Conservation (phyloP, 2,113 vertebrate genomes). For the Lepidothrix coronata region DNA sequence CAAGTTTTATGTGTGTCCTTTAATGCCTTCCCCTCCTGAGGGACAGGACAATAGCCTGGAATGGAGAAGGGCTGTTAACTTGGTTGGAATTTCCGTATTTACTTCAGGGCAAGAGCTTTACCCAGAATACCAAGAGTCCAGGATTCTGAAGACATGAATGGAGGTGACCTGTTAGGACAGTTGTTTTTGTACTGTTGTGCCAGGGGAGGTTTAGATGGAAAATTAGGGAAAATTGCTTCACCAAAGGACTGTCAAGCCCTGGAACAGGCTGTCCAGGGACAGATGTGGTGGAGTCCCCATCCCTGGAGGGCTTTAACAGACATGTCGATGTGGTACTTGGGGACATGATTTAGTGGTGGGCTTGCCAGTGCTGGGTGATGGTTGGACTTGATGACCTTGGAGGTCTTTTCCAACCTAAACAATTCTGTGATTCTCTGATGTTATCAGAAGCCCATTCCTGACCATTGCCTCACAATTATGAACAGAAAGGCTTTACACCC, state of each 20-base stretch:
- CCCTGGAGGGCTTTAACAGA: neutral
- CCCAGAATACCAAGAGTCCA: neutral
- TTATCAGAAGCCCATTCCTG: neutral
- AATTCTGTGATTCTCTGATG: neutral
- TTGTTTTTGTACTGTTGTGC: neutral
- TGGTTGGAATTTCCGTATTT: neutral
- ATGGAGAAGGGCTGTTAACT: neutral
- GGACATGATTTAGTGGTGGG: neutral
- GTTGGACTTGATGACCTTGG: neutral
- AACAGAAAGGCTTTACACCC: neutral
- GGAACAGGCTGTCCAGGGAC: neutral
- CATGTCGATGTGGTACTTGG: neutral
- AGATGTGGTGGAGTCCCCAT: neutral
- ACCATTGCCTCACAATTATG: neutral
- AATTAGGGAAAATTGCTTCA: neutral
- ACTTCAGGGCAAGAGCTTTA: neutral
- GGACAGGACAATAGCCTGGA: neutral
- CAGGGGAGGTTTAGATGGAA: neutral
- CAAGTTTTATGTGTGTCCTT: neutral
- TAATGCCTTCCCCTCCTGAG: neutral
- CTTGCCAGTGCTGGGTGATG: neutral
- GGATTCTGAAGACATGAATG: neutral
- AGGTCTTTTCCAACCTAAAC: neutral
- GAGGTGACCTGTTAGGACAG: neutral
- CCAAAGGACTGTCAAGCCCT: neutral